Evolutionary conservation across 1,140 invertebrate genomes (phyloP).

Genomic region (Microplitis mediator): DNA sequence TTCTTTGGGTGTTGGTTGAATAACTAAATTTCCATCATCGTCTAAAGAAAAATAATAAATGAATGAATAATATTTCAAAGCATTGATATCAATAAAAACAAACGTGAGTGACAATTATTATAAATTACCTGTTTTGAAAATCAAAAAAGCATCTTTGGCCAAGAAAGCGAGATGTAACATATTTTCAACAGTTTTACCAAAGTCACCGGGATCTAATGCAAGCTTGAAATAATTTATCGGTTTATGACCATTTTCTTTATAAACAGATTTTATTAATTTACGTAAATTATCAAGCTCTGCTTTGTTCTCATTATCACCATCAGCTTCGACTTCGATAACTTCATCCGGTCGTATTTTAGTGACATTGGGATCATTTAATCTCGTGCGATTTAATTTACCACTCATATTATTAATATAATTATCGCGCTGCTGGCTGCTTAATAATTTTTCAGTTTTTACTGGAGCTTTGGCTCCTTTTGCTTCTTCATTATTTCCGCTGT

Average conservation of each 20-base stretch:
- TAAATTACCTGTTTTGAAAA: neutral
- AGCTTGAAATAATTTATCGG: constrained; percentile 72
- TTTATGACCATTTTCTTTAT: constrained; percentile 47
- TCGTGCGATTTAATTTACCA: neutral
- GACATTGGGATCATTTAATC: neutral
- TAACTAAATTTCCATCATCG: neutral
- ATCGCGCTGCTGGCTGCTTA: too few relatives aligned
- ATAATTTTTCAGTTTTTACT: neutral
- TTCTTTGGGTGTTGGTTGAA: neutral
- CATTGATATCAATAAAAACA: neutral
- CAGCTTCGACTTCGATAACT: neutral
- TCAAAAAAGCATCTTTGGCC: constrained; percentile 64
- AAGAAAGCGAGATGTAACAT: constrained; percentile 76
- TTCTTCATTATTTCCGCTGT: neutral
- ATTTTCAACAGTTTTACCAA: constrained; percentile 74
- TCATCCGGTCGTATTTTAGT: neutral
- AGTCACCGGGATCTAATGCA: constrained; percentile 71
- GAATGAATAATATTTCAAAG: neutral
- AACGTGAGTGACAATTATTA: neutral
- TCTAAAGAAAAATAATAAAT: neutral
- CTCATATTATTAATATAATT: too few relatives aligned
- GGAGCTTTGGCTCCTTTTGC: neutral
- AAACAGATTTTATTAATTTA: constrained; percentile 49
- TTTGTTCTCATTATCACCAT: neutral
- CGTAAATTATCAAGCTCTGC: neutral